Percentiles rank a stretch among this genome's conserved stretches.
phyloP scores from a whole-genome alignment of 2,888 invertebrate species.

The Orgyia antiqua region DNA sequence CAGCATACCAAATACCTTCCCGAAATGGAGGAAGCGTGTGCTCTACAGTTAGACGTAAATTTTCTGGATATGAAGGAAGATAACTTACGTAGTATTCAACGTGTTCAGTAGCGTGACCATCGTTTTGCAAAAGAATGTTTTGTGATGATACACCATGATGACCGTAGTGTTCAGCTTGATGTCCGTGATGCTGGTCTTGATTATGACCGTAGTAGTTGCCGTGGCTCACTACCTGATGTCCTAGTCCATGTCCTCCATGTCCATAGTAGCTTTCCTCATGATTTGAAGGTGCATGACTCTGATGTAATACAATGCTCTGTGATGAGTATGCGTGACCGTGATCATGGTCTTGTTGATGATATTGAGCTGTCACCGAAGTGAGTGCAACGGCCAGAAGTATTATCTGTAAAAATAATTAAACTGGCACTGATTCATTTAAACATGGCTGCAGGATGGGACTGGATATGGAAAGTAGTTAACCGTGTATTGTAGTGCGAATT shows the following conservation, averaged over 20 bases:
- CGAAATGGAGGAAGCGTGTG: too few species aligned
- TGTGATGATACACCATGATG: constrained; percentile 36
- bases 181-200: background rate
- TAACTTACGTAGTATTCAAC: constrained; percentile 30
- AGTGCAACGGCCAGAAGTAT: background rate
- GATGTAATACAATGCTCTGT: too few species aligned
- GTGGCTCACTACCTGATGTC: too few species aligned
- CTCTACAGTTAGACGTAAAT: too few species aligned
- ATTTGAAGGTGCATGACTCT: constrained; percentile 1
- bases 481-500: too few species aligned
- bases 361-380: background rate
- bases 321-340: background rate
- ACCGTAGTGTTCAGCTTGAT: background rate
- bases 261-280: background rate
- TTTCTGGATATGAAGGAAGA: too few species aligned
- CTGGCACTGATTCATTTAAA: too few species aligned
- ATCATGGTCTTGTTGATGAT: background rate
- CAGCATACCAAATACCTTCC: too few species aligned
- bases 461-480: too few species aligned
- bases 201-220: too few species aligned
- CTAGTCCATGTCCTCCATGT: background rate
- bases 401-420: background rate
- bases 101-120: constrained; percentile 24
- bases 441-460: too few species aligned
- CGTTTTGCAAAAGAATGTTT: constrained; percentile 28